Evolutionary conservation across 1,140 invertebrate genomes (phyloP), one percentile per base, ranked within the genome.

Genomic region (Medauroidea extradentata): DNA sequence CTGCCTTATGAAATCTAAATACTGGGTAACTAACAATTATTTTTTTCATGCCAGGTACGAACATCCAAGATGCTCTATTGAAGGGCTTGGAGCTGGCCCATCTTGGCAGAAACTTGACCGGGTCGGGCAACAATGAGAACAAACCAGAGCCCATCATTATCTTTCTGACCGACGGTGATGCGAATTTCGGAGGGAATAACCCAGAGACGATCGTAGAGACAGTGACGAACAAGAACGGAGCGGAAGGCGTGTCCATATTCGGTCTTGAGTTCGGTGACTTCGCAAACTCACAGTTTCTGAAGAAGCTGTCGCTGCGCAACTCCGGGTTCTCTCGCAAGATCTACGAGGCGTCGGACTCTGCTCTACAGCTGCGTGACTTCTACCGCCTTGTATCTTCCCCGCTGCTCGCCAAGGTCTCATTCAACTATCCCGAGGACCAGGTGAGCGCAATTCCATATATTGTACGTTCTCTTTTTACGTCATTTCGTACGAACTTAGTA

Each of bases 131-230:
- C 34, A 3, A 27, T 34, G n/a, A n/a, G n/a, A n/a, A n/a, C n/a
- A 56, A 27, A 27, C 69, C 75, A 19, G 81, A 84, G 66, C 80
- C 85, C 0, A 79, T 89, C 48, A 81, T 90, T 8, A 80, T 90
- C 27, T 90, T 90, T 72, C 69, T 90, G 42, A 90, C 88, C 0
- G 88, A 90, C 69, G 88, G 88, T 38, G 79, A 88, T 59, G 78
- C 87, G 2, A 88, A 85, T 4, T 72, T 81, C 1, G 86, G 1
- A 3, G 8, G 4, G 8, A 43, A n/a, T 3, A 14, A 54, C 4
- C 38, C 53, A 1, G 14, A 1, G 2, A 18, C 0, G 2, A 54
- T 54, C n/a, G 11, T 44, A 1, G 13, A 1, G 8, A 38, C 39
- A 0, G 38, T 34, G 16, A 21, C 34, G 8, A 23, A 34, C 29